Evolutionary conservation across 1,140 invertebrate species (phyloP).

Genomic region (Solenopsis fugax): DNA sequence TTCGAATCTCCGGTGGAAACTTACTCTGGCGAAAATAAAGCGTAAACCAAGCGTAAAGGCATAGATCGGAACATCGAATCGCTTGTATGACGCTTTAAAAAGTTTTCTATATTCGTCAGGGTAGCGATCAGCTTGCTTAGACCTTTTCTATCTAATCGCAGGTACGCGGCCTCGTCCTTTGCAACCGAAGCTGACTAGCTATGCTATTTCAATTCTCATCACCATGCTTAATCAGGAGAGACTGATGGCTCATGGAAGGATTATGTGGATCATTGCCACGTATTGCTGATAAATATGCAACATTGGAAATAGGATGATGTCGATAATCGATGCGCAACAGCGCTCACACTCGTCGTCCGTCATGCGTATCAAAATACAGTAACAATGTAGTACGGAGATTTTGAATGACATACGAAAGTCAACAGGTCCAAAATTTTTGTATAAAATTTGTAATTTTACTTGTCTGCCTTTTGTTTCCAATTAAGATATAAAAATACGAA

Average conservation of each 20-base stretch:
- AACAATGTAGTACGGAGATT: neutral
- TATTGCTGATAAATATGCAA: slow-evolving; percentile 80
- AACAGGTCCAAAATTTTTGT: neutral
- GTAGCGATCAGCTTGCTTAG: no score
- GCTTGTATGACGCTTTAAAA: no score
- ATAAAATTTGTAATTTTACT: neutral
- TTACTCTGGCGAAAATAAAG: no score
- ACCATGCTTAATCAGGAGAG: slow-evolving; percentile 24
- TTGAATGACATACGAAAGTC: neutral
- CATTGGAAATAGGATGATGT: slow-evolving; percentile 75
- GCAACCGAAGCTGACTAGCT: slow-evolving; percentile 3
- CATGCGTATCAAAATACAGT: neutral
- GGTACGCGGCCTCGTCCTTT: slow-evolving; percentile 1
- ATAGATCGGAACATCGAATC: no score
- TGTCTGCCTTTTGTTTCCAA: neutral
- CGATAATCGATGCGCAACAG: slow-evolving; percentile 63
- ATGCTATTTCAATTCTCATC: slow-evolving; percentile 47
- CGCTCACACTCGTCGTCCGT: slow-evolving; percentile 54
- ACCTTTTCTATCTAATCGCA: no score
- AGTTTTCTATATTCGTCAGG: no score
- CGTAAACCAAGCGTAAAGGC: no score
- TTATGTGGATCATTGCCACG: slow-evolving; percentile 84
- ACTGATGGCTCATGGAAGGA: slow-evolving; percentile 48
- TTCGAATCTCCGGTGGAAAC: no score
- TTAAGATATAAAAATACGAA: neutral